Percentiles rank a stretch among this genome's conserved stretches.
These are phyloP conservation scores for Notoglanidium macrostoma DNA, from an alignment of 2,797 vertebrate genomes.

Conservation along the genomic window DNA sequence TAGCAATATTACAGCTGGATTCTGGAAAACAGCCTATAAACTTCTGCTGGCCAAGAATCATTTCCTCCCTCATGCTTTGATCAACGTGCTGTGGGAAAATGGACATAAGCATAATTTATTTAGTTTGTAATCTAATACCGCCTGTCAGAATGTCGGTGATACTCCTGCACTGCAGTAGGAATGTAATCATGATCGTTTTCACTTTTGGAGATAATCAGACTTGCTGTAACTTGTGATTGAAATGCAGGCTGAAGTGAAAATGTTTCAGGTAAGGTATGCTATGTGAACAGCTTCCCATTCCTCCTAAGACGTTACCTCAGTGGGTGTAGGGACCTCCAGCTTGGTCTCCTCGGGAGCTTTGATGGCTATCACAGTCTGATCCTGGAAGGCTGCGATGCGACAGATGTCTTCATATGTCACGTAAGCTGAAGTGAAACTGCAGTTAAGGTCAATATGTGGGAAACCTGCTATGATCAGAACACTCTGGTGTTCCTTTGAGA, in stretches of 20 bases:
- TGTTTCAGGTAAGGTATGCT: not conserved
- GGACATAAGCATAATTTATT: too few relatives aligned
- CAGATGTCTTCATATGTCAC: conserved; percentile 86
- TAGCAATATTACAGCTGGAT: too few relatives aligned
- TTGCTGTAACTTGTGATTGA: not conserved
- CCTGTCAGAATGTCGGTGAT: not conserved
- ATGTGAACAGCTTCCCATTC: not conserved
- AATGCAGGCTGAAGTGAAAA: not conserved
- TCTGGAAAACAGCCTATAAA: too few relatives aligned
- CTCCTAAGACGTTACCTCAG: conserved; percentile 71
- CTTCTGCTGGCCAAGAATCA: too few relatives aligned
- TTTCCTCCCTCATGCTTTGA: too few relatives aligned
- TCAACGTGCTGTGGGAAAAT: too few relatives aligned
- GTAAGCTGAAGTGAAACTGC: conserved; percentile 79
- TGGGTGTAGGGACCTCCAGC: conserved; percentile 86
- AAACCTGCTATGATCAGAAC: not conserved
- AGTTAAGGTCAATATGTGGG: conserved; percentile 42
- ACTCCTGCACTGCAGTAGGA: not conserved
- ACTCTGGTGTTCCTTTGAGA: not conserved
- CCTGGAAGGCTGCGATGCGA: conserved; percentile 79
- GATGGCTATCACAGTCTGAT: conserved; percentile 87
- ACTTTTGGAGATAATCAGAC: not conserved
- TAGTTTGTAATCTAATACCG: not conserved
- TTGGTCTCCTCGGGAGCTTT: conserved; percentile 91
- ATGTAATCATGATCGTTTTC: too few relatives aligned